Conservation (phyloP, 35 echinoderm and acorn worm species). For the Heliocidaris erythrogramma region DNA sequence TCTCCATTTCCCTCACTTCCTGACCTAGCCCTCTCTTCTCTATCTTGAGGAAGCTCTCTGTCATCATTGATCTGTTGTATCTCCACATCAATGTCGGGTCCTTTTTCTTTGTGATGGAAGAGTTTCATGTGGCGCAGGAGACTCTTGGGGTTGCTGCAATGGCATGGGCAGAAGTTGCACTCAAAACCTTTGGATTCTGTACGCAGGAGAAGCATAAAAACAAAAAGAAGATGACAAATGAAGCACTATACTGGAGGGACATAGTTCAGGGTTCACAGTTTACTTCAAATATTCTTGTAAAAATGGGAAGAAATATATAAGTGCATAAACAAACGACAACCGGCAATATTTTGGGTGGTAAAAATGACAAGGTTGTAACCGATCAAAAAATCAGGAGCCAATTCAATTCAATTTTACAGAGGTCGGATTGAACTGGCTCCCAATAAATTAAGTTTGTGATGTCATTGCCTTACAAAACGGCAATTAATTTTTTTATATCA, state of each 20-base stretch:
- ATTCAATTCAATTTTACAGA: no score
- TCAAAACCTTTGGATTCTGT: conserved; percentile 35
- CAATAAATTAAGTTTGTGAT: no score
- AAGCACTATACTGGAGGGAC: background rate
- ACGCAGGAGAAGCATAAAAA: background rate
- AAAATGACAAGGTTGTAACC: no score
- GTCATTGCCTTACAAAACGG: no score
- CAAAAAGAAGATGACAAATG: background rate
- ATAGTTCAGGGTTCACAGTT: no score
- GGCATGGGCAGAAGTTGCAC: conserved; percentile 15
- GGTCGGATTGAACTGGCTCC: no score
- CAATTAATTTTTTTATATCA: no score
- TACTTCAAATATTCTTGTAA: no score
- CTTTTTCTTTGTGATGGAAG: conserved; percentile 9
- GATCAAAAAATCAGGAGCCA: no score
- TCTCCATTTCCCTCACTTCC: background rate
- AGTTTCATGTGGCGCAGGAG: conserved; percentile 27
- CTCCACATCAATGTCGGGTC: background rate
- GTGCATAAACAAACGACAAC: no score
- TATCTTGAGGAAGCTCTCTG: background rate
- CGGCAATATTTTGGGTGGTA: no score
- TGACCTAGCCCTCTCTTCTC: background rate
- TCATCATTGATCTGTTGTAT: background rate
- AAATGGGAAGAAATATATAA: no score
- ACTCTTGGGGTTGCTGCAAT: conserved; percentile 29